phyloP scores from a whole-genome alignment of 2,113 vertebrate genomes.

The Lophotis ruficrista region DNA sequence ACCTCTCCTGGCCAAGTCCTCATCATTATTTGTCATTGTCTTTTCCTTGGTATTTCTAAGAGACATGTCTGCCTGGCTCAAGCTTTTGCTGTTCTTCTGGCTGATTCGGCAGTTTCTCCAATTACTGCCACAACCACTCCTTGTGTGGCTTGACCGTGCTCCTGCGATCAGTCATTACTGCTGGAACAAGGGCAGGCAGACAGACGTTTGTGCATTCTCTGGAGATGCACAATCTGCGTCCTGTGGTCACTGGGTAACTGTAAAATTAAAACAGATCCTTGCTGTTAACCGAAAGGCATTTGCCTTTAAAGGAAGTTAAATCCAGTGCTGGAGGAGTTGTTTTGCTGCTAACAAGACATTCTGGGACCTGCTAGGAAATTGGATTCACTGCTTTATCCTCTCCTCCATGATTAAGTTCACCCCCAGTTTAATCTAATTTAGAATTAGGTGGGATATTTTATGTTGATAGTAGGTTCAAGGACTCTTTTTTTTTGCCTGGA shows the following conservation, averaged over 20 bases:
- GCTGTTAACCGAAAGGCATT: constrained; percentile 50
- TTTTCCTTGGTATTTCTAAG: neutral
- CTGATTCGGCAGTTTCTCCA: constrained; percentile 25
- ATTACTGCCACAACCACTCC: neutral
- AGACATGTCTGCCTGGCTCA: neutral
- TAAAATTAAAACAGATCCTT: constrained; percentile 49
- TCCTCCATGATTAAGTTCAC: neutral
- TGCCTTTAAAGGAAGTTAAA: constrained; percentile 23
- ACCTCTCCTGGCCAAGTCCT: neutral
- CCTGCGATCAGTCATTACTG: neutral
- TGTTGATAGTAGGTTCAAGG: neutral
- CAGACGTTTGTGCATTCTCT: constrained; percentile 13
- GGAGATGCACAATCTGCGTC: constrained; percentile 13
- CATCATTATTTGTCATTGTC: neutral
- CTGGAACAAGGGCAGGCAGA: neutral
- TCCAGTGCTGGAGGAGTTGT: neutral
- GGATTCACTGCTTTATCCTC: neutral
- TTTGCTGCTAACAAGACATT: neutral
- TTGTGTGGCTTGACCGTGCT: neutral
- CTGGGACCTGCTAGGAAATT: neutral
- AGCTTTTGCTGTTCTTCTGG: neutral
- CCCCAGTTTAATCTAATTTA: neutral
- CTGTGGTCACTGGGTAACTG: constrained; percentile 38
- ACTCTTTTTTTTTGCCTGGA: neutral
- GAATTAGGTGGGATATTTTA: neutral